Conservation (phyloP, 2,888 invertebrate genomes). For the Bugula neritina region DNA sequence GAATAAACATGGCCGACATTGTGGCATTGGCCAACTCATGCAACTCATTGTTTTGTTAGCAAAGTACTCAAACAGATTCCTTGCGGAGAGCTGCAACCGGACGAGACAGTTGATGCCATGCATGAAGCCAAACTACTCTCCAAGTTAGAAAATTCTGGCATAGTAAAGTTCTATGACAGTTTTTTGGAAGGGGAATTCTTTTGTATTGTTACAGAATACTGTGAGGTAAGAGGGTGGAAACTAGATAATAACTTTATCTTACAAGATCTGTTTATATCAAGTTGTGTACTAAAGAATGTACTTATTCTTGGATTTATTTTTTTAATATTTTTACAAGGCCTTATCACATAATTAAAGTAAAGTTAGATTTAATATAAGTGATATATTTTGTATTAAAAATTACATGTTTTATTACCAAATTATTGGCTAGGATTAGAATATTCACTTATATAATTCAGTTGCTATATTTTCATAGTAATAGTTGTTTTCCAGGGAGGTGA, state of each 20-base stretch:
- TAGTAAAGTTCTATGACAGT: conserved; percentile 52
- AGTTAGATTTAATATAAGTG: too few relatives aligned
- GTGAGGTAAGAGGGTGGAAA: too few relatives aligned
- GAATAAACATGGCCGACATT: not conserved
- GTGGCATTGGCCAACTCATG: not conserved
- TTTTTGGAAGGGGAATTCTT: conserved; percentile 52
- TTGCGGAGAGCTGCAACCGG: conserved; percentile 51
- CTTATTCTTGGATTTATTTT: not conserved
- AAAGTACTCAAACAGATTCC: conserved; percentile 53
- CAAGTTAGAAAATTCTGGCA: conserved; percentile 49
- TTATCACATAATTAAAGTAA: not conserved
- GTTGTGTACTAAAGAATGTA: not conserved
- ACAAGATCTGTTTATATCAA: too few relatives aligned
- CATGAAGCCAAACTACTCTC: conserved; percentile 51
- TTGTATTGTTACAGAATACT: conserved; percentile 54
- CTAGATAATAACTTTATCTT: too few relatives aligned
- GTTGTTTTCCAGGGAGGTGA: conserved; percentile 52
- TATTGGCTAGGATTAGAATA: too few relatives aligned
- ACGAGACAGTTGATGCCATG: conserved; percentile 52
- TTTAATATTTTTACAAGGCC: conserved; percentile 24
- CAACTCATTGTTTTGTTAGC: conserved; percentile 34
- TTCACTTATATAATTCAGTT: too few relatives aligned
- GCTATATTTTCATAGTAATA: too few relatives aligned
- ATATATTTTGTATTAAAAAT: too few relatives aligned
- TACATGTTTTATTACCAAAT: too few relatives aligned